Conservation (phyloP, 2,888 invertebrate species). For the Catocala sponsa region DNA sequence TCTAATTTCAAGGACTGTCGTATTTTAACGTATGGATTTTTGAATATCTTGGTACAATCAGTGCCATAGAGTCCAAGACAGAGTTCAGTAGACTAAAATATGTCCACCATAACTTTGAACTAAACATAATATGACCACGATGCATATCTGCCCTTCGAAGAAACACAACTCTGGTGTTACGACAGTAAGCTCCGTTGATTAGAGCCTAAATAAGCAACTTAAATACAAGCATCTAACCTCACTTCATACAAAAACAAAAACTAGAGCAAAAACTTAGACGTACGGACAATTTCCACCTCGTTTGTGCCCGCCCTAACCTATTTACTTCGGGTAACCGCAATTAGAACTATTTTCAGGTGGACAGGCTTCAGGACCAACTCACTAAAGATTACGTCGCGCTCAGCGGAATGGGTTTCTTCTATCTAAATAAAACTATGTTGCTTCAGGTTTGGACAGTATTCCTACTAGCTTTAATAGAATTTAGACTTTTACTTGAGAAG, state of each 20-base stretch:
- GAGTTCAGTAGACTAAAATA: too few species aligned
- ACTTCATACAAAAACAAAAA: not conserved
- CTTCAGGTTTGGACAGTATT: constrained; percentile 74
- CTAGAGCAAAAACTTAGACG: not conserved
- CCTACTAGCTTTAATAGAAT: not conserved
- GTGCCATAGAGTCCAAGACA: too few species aligned
- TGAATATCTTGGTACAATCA: too few species aligned
- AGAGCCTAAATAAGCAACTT: not conserved
- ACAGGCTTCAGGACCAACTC: constrained; percentile 88
- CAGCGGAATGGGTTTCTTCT: constrained; percentile 88
- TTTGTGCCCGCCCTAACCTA: constrained; percentile 12
- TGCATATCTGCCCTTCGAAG: too few species aligned
- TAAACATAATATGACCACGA: too few species aligned
- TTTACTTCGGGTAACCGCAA: constrained; percentile 28
- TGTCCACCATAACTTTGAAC: too few species aligned
- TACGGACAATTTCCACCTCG: constrained; percentile 12
- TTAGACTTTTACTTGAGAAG: not conserved
- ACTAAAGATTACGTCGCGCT: constrained; percentile 87
- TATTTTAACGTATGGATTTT: too few species aligned
- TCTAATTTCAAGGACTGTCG: too few species aligned
- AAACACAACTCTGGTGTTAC: too few species aligned
- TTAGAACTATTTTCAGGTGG: constrained; percentile 76
- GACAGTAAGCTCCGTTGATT: too few species aligned
- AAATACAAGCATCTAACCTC: not conserved
- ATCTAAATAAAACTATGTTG: constrained; percentile 84